Conservation (phyloP, 2,888 invertebrate genomes). For the Sepiola atlantica region DNA sequence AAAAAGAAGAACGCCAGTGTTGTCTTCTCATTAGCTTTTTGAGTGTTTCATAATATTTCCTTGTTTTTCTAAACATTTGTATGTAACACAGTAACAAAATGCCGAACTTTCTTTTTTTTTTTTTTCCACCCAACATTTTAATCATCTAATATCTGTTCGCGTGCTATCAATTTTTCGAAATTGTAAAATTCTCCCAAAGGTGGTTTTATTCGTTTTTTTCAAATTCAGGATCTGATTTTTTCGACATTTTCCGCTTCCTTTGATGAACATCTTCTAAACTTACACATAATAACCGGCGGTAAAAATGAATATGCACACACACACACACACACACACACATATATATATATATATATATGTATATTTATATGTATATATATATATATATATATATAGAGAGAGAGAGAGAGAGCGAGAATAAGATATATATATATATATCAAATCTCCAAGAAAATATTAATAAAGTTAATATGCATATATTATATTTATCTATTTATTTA, state of each 20-base stretch:
- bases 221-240: neutral
- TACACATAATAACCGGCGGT: neutral
- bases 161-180: neutral
- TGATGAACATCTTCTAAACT: neutral
- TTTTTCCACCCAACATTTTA: neutral
- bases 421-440: neutral
- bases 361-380: neutral
- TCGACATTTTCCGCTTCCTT: neutral
- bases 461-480: no score
- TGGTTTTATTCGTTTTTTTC: neutral
- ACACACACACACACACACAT: neutral
- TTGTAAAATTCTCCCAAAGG: neutral
- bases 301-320: neutral
- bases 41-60: constrained; percentile 32
- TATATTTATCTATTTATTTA: no score
- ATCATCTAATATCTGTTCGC: neutral
- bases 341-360: constrained; percentile 32
- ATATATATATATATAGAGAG: neutral
- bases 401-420: no score
- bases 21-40: neutral
- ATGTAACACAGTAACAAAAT: neutral
- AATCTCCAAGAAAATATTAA: no score
- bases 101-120: neutral
- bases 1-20: neutral
- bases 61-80: constrained; percentile 32